Evolutionary conservation across 92 coral and sea anemone genomes (phyloP), one percentile per base, ranked within the genome.

Genomic region (Epizoanthus ramosus): DNA sequence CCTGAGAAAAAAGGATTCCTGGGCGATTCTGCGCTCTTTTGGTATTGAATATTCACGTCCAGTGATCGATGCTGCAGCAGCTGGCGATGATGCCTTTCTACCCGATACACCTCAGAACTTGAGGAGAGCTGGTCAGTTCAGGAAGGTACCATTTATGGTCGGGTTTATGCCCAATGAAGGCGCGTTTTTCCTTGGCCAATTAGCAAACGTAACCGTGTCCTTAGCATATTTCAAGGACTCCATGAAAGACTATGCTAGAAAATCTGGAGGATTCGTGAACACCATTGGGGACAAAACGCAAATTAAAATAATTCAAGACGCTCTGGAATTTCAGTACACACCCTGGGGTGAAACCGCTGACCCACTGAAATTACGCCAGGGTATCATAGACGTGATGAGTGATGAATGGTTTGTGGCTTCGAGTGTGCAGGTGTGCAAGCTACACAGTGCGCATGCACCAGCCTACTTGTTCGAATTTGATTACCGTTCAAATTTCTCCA

Each of bases 131-230:
- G 95, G 95, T 19, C 63, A 81, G 74, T 91, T 91, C 59, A 88
- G 89, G 16, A 91, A 86, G 74, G 18, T 91, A 15, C 95, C 95
- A 0, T 63, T 87, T 25, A 82, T 91, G 67, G 89, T 92, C 37
- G 95, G 95, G 1, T 91, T 89, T 79, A 92, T 91, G 54, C 79
- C 87, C 81, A 67, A 91, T 39, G 95, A 91, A 83, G 95, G 95
- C 8, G 85, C 94, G 7, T 81, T 88, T 25, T 18, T 91, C 23
- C 86, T 88, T 41, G 67, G 47, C 18, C 15, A 63, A 2, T 57
- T 74, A 2, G 2, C 6, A 75, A 35, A 71, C 72, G 33, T 5
- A 18, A 14, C 13, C 35, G 80, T 76, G 3, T 76, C 86, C 23
- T 67, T 54, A 68, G 16, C 54, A 3, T 39, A 69, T 16, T 28